phyloP scores from a whole-genome alignment of 2,888 invertebrate species.

The Apodemia duryi region DNA sequence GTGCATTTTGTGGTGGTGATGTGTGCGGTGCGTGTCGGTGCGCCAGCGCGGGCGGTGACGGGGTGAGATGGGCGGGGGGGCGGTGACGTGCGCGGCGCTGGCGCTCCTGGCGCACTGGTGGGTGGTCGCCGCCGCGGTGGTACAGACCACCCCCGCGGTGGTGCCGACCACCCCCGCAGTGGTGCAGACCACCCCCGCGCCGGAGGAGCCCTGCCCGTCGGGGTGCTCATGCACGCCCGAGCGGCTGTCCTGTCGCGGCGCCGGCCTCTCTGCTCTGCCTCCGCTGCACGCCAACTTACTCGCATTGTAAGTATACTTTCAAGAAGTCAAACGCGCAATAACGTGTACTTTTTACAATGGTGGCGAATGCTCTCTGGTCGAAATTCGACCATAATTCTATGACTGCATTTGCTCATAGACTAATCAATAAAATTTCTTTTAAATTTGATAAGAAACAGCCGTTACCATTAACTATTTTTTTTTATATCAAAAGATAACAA shows the following conservation, averaged over 20 bases:
- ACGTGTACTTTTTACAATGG: too few species aligned
- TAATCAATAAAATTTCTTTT: too few species aligned
- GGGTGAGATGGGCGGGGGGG: background rate
- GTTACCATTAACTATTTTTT: too few species aligned
- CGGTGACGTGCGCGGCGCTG: background rate
- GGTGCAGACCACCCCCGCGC: slow-evolving; percentile 35
- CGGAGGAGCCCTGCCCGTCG: slow-evolving; percentile 33
- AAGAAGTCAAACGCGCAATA: too few species aligned
- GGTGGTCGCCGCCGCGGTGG: slow-evolving; percentile 32
- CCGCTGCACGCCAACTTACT: slow-evolving; percentile 48
- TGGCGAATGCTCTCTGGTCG: too few species aligned
- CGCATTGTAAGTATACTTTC: slow-evolving; percentile 44
- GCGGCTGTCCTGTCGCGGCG: slow-evolving; percentile 50
- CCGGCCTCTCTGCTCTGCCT: slow-evolving; percentile 49
- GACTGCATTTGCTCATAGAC: fast-evolving
- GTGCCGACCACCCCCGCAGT: slow-evolving; percentile 31
- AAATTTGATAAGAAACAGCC: too few species aligned
- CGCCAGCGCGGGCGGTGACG: background rate
- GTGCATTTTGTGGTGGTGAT: background rate
- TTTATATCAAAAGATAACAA: too few species aligned
- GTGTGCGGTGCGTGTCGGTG: background rate
- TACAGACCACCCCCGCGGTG: too few species aligned
- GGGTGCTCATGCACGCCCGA: slow-evolving; percentile 49
- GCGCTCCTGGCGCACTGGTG: slow-evolving; percentile 58
- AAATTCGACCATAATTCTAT: too few species aligned